These are phyloP conservation scores for Dasypus novemcinctus DNA, from an alignment of 2,113 vertebrate species.

Conservation along the genomic window DNA sequence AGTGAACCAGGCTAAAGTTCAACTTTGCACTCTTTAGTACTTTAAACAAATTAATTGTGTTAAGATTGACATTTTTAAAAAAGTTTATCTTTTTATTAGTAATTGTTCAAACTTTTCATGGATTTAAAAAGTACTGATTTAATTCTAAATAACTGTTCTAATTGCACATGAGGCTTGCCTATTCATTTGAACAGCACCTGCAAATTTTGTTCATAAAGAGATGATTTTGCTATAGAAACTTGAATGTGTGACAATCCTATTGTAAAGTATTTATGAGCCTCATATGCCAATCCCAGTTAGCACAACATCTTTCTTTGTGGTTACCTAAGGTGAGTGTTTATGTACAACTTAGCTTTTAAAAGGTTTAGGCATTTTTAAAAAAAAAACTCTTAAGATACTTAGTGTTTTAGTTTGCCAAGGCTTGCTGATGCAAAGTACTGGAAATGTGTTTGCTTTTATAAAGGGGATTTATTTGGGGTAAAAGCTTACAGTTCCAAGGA, in stretches of 20 bases:
- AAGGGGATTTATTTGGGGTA: too few species aligned
- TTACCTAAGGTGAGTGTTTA: background rate
- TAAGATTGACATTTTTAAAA: background rate
- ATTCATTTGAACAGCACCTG: background rate
- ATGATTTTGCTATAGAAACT: background rate
- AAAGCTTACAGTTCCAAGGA: too few species aligned
- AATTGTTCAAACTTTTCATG: background rate
- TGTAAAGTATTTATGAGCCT: background rate
- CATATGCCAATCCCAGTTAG: background rate
- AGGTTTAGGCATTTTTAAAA: background rate
- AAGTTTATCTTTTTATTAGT: background rate
- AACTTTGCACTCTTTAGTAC: background rate
- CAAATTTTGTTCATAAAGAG: background rate
- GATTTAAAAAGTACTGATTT: background rate
- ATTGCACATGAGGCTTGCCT: background rate
- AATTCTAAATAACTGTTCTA: background rate
- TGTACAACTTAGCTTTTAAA: background rate
- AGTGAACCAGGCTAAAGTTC: background rate
- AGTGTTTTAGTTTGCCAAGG: background rate
- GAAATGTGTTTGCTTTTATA: too few species aligned
- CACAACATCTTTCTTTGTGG: background rate
- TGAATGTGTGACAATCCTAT: background rate
- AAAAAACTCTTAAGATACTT: background rate
- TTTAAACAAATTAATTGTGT: background rate
- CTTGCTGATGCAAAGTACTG: too few species aligned